Conservation (phyloP, 2,113 vertebrate genomes). For the Nesospiza acunhae region DNA sequence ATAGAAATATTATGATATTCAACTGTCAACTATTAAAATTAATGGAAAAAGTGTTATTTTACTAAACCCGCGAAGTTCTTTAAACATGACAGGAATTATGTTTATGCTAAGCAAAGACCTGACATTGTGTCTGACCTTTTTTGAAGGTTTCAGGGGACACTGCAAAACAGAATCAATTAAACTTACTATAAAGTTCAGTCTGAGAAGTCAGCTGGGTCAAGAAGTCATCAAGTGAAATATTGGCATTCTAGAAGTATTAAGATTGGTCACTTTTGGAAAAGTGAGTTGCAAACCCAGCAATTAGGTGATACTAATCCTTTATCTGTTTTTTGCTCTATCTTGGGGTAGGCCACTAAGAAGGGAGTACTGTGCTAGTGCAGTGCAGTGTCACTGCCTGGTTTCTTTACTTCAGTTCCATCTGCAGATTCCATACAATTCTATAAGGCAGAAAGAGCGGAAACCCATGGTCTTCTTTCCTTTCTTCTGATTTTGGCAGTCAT, state of each 20-base stretch:
- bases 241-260: not conserved
- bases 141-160: not conserved
- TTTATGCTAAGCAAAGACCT: not conserved
- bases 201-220: not conserved
- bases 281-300: not conserved
- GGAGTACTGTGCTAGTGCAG: not conserved
- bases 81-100: not conserved
- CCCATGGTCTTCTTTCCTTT: not conserved
- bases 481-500: not conserved
- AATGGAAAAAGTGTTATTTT: not conserved
- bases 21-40: not conserved
- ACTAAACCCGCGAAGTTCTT: not conserved
- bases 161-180: not conserved
- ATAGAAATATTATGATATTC: not conserved
- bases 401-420: not conserved
- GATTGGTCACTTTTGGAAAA: not conserved
- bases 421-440: not conserved
- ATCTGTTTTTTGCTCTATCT: not conserved
- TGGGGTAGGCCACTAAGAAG: not conserved
- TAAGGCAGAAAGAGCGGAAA: not conserved
- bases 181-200: not conserved
- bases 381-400: not conserved
- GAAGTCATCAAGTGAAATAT: not conserved
- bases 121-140: not conserved
- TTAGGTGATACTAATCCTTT: not conserved